Conservation (phyloP, 2,888 invertebrate species). For the Ophioninae sp. region DNA sequence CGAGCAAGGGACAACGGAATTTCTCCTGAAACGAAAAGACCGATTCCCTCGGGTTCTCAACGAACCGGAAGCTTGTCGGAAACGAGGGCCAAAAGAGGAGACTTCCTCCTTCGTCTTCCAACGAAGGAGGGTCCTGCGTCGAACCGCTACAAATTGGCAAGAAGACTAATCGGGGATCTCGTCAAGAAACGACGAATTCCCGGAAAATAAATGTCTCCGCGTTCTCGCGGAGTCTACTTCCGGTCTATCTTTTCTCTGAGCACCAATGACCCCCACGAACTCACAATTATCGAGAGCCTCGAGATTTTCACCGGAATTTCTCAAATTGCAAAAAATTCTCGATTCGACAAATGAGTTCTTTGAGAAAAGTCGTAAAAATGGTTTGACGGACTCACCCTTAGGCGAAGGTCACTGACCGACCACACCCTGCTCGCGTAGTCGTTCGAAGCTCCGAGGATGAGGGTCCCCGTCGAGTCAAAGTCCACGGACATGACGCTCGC, state of each 20-base stretch:
- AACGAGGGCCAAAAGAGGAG: constrained; percentile 11
- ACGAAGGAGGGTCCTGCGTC: constrained; percentile 37
- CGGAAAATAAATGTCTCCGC: constrained; percentile 51
- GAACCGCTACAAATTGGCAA: constrained; percentile 26
- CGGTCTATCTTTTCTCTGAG: constrained; percentile 30
- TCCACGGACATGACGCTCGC: constrained; percentile 98
- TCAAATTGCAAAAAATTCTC: too few relatives aligned
- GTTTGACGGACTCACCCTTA: constrained; percentile 88
- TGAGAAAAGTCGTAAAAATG: constrained; percentile 9
- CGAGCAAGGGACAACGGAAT: not conserved
- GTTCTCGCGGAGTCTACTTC: constrained; percentile 36
- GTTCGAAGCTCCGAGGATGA: constrained; percentile 95
- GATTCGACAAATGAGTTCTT: constrained; percentile 21
- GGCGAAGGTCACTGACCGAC: constrained; percentile 94
- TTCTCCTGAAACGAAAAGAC: constrained; percentile 25
- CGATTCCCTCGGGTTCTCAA: constrained; percentile 45
- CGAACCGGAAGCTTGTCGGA: constrained; percentile 47
- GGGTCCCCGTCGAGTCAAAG: constrained; percentile 94
- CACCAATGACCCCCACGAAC: constrained; percentile 26
- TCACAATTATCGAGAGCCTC: constrained; percentile 57
- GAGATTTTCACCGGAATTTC: constrained; percentile 40
- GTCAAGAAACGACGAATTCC: constrained; percentile 64
- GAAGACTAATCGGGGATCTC: constrained; percentile 63
- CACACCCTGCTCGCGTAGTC: constrained; percentile 98
- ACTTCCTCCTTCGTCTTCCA: too few relatives aligned